Percentiles rank a stretch among this genome's conserved stretches.
These are phyloP conservation scores for Pampusana beccarii DNA, from an alignment of 2,113 vertebrate genomes.

Conservation along the genomic window DNA sequence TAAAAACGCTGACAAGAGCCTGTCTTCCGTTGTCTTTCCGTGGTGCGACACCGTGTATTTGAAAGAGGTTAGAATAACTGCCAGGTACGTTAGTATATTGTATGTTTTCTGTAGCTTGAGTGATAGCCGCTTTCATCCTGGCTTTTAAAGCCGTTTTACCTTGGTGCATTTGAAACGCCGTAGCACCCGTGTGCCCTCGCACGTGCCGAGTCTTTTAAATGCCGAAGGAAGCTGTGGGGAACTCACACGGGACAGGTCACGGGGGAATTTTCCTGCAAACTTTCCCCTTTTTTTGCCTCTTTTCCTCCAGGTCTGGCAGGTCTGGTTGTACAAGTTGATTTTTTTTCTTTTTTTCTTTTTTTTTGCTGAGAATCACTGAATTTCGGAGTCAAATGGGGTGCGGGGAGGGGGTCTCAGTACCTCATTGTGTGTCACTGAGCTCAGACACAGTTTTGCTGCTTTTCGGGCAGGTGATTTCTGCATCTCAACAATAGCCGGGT, in stretches of 20 bases:
- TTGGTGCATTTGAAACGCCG: neutral
- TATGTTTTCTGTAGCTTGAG: neutral
- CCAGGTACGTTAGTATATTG: neutral
- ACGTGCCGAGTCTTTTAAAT: neutral
- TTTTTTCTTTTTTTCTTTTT: fast-evolving
- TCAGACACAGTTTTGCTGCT: fast-evolving
- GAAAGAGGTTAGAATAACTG: neutral
- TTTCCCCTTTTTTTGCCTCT: fast-evolving
- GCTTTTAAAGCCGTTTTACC: neutral
- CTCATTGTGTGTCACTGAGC: neutral
- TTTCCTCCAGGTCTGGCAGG: neutral
- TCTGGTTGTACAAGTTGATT: neutral
- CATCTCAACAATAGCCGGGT: fast-evolving
- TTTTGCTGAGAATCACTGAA: neutral
- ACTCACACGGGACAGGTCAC: fast-evolving
- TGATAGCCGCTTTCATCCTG: neutral
- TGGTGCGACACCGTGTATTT: neutral
- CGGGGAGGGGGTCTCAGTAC: neutral
- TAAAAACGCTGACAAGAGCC: conserved; percentile 30
- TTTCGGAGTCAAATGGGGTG: neutral
- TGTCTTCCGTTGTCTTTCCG: neutral
- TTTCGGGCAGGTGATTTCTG: conserved; percentile 1
- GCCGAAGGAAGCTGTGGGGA: neutral
- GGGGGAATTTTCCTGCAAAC: neutral
- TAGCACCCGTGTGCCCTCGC: neutral